Conservation (phyloP, 2,797 vertebrate genomes). For the Diceros bicornis region DNA sequence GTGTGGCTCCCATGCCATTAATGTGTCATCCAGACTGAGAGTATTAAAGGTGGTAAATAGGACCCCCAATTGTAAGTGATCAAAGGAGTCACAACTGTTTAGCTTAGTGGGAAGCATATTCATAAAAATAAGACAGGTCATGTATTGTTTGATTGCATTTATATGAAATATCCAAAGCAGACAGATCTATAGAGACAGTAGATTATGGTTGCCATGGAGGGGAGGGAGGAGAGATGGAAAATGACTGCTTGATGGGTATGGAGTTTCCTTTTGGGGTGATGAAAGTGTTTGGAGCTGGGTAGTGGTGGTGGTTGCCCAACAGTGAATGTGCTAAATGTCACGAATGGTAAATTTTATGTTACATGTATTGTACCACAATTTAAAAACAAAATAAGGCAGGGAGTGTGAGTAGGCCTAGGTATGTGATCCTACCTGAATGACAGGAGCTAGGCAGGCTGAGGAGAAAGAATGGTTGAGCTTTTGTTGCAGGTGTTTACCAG, state of each 20-base stretch:
- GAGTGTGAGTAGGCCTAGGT: neutral
- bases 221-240: neutral
- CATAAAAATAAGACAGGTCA: neutral
- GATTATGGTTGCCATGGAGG: neutral
- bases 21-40: neutral
- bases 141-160: neutral
- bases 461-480: neutral
- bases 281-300: neutral
- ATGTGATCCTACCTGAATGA: too few relatives aligned
- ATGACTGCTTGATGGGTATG: rapidly evolving
- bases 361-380: neutral
- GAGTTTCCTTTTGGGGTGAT: neutral
- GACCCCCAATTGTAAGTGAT: too few relatives aligned
- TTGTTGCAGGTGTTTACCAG: neutral
- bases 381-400: neutral
- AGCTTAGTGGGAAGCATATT: neutral
- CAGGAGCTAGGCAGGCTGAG: rapidly evolving
- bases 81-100: neutral
- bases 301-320: rapidly evolving
- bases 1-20: neutral
- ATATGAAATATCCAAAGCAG: neutral
- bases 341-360: neutral
- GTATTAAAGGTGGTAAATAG: neutral
- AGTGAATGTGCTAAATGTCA: neutral
- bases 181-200: neutral